Evolutionary conservation across 2,113 vertebrate genomes (phyloP).

Genomic region (cattle (Bos taurus)): DNA sequence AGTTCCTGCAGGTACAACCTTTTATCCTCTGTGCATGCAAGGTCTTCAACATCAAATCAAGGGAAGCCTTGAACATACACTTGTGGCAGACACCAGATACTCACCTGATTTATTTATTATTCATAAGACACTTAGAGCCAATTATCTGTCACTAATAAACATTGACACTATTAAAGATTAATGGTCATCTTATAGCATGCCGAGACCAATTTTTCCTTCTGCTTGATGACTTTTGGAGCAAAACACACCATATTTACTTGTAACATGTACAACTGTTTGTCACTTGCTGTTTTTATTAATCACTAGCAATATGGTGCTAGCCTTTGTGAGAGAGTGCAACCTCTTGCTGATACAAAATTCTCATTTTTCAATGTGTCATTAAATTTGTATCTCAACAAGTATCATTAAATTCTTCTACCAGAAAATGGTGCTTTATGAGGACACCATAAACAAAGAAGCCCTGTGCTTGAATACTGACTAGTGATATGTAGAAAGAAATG

Average conservation of each 20-base stretch:
- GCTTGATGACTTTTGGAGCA: constrained; percentile 72
- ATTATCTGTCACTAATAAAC: constrained; percentile 81
- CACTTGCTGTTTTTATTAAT: not conserved
- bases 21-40: not conserved
- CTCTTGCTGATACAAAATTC: constrained; percentile 46
- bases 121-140: constrained; percentile 78
- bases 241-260: constrained; percentile 57
- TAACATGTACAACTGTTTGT: constrained; percentile 40
- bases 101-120: constrained; percentile 77
- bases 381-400: constrained; percentile 69
- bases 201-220: constrained; percentile 74
- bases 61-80: constrained; percentile 68
- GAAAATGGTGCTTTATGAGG: constrained; percentile 37
- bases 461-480: not conserved
- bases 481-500: not conserved
- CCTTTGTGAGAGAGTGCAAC: not conserved
- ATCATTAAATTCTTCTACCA: constrained; percentile 62
- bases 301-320: constrained; percentile 24
- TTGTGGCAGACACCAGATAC: constrained; percentile 69
- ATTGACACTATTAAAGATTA: constrained; percentile 83
- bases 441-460: not conserved
- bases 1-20: constrained; percentile 8
- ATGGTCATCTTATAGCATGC: constrained; percentile 66
- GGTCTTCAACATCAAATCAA: constrained; percentile 44
- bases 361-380: constrained; percentile 51